Base-by-base conservation (phyloP, 2,113 vertebrate genomes). In the Micronisus gabar region DNA sequence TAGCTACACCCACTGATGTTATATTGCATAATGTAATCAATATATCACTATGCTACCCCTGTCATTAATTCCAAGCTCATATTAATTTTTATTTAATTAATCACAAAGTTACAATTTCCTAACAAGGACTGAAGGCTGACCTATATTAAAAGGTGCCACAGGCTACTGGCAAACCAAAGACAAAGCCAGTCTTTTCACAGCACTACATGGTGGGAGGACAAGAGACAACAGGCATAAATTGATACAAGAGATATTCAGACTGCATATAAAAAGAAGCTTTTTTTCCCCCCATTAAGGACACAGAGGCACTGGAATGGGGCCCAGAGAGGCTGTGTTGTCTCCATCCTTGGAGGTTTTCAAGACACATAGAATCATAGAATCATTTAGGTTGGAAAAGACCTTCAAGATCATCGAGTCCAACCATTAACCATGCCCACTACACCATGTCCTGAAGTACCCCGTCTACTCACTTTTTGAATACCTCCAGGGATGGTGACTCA, bases 81-180 rank as follows among this genome's bases (percentile, higher is more conserved):
- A 80, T 32, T 63, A 2, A 47, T 81, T 95, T 93, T 88, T 95
- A 92, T 93, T 93, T 48, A 88, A 95, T 95, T 95, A 95, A 92
- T 58, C 80, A 92, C 80, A 34, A 88, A 96, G 89, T 88, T 88
- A 78, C 80, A 45, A 58, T 62, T 95, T 85, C 80, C 93, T 91
- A 95, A 92, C 41, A 86, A 50, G 74, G 58, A 48, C 55, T 78
- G 55, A 86, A 95, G 63, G 75, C 63, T 93, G 94, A 94, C 88
- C 95, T 92, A 88, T 59, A 95, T 83, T 88, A 88, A 63, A 68
- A 86, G 32, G 43, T 32, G 75, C 94, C 93, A 86, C 86, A 78
- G 86, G 86, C 86, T 92, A 86, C 0, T 23, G 25, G 72, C 41
- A 81, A 92, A 84, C 26, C 72, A 70, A 89, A 93, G 82, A 61